Evolutionary conservation across 1,140 invertebrate species (phyloP).

Genomic region (Drosophila triauraria): DNA sequence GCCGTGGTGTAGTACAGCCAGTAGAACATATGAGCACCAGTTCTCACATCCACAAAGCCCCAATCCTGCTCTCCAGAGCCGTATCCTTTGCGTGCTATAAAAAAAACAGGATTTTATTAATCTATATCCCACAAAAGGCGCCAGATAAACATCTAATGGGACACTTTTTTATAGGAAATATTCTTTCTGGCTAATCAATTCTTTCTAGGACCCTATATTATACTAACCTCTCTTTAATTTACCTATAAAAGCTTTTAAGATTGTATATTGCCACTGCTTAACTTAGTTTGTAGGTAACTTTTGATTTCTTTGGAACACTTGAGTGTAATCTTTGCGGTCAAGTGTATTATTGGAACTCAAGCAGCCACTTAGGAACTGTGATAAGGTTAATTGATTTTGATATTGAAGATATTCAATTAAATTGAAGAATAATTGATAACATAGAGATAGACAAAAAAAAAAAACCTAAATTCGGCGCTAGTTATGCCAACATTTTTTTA

Average conservation of each 20-base stretch:
- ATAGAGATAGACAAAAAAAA: not conserved
- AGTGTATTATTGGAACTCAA: conserved; percentile 16
- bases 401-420: conserved; percentile 4
- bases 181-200: too few relatives aligned
- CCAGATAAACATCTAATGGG: too few relatives aligned
- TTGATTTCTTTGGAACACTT: conserved; percentile 34
- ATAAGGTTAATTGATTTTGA: conserved; percentile 31
- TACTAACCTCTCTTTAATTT: not conserved
- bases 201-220: too few relatives aligned
- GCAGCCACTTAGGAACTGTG: conserved; percentile 15
- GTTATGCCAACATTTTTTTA: too few relatives aligned
- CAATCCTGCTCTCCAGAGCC: conserved; percentile 89
- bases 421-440: not conserved
- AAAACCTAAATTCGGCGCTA: too few relatives aligned
- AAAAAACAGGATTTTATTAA: not conserved
- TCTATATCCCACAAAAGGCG: too few relatives aligned
- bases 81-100: conserved; percentile 83
- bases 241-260: not conserved
- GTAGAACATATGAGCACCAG: conserved; percentile 92
- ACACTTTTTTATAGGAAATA: too few relatives aligned
- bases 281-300: not conserved
- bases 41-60: conserved; percentile 89
- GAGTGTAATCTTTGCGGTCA: conserved; percentile 17
- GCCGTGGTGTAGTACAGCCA: conserved; percentile 92
- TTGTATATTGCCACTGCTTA: not conserved